phyloP scores from a whole-genome alignment of 2,888 invertebrate genomes.

The Lasioglossum calceatum region DNA sequence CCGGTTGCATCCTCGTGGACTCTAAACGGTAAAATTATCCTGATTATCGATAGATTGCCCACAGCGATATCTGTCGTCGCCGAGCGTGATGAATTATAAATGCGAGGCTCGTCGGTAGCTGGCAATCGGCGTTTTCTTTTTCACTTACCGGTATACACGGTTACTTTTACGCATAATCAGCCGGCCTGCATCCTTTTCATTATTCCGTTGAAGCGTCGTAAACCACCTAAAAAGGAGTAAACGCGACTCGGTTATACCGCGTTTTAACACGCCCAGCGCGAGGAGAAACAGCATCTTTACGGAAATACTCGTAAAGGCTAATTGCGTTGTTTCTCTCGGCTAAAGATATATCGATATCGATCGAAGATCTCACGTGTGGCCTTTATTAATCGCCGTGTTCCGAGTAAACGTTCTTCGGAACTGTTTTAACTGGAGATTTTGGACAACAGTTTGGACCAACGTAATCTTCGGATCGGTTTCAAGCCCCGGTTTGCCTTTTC shows the following conservation, averaged over 20 bases:
- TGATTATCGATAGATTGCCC: background rate
- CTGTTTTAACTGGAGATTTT: no score
- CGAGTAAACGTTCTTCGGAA: no score
- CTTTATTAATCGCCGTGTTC: slow-evolving; percentile 1
- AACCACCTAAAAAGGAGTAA: slow-evolving; percentile 43
- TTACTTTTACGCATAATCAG: slow-evolving; percentile 48
- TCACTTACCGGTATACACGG: slow-evolving; percentile 37
- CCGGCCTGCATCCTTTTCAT: slow-evolving; percentile 46
- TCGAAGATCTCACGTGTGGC: background rate
- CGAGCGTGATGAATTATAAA: slow-evolving; percentile 37
- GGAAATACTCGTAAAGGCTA: slow-evolving; percentile 23
- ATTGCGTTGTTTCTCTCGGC: slow-evolving; percentile 3
- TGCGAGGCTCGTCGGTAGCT: slow-evolving; percentile 34
- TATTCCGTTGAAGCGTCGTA: slow-evolving; percentile 28
- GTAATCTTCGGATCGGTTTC: background rate
- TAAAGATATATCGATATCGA: slow-evolving; percentile 15
- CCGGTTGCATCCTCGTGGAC: background rate
- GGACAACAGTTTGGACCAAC: background rate
- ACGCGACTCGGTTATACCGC: slow-evolving; percentile 4
- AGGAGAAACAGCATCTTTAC: slow-evolving; percentile 22
- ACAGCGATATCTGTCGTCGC: slow-evolving; percentile 7
- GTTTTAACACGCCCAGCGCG: slow-evolving; percentile 33
- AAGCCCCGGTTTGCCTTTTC: background rate
- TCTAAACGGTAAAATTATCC: background rate
- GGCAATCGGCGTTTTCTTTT: slow-evolving; percentile 47